A percentile compares a stretch with the other conserved stretches of the same genome.
Evolutionary conservation across 2,113 vertebrate genomes (phyloP).

Genomic region (Haliaeetus leucogaster): DNA sequence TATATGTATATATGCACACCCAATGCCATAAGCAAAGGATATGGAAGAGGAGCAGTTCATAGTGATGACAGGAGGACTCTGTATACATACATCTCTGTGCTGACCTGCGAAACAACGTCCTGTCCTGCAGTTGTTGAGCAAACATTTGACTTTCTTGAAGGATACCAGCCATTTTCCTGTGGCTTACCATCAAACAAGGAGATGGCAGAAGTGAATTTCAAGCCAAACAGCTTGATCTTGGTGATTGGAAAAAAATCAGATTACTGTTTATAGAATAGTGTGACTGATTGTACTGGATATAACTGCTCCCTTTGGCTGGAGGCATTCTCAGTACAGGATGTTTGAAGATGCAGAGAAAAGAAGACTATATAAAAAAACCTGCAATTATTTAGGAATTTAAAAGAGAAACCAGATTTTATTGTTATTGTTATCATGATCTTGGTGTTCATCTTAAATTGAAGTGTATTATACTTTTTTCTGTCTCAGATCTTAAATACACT

Average conservation of each 20-base stretch:
- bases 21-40: background rate
- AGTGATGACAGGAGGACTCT: background rate
- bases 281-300: background rate
- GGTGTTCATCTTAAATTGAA: background rate
- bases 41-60: background rate
- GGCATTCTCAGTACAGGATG: background rate
- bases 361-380: background rate
- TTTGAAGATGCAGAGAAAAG: background rate
- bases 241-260: background rate
- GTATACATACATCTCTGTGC: rapidly evolving
- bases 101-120: rapidly evolving
- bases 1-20: background rate
- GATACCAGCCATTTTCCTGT: background rate
- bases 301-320: background rate
- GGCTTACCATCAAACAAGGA: background rate
- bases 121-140: background rate
- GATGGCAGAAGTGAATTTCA: background rate
- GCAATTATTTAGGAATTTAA: background rate
- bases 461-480: background rate
- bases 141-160: background rate
- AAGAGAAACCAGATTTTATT: background rate
- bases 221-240: background rate
- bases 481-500: background rate
- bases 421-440: background rate
- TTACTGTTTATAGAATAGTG: background rate